phyloP scores from a whole-genome alignment of 2,888 invertebrate genomes.

The Protonemura montana region DNA sequence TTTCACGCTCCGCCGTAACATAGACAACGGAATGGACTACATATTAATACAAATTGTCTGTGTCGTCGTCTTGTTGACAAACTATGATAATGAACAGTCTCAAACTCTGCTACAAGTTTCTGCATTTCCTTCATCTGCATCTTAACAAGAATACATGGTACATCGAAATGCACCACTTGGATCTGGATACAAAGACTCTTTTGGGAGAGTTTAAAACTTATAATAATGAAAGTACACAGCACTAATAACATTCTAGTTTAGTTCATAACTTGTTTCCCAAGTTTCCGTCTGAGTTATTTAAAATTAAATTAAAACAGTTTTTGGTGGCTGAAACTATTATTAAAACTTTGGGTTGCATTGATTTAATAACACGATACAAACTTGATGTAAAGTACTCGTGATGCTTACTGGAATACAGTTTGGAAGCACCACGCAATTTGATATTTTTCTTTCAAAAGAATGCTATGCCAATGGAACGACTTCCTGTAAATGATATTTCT shows the following conservation, averaged over 20 bases:
- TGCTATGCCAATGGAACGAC: too few relatives aligned
- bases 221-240: neutral
- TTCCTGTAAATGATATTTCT: too few relatives aligned
- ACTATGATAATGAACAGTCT: neutral
- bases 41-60: neutral
- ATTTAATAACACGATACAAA: too few relatives aligned
- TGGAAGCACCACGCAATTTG: too few relatives aligned
- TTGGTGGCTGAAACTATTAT: neutral
- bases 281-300: neutral
- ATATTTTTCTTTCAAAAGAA: too few relatives aligned
- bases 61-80: neutral
- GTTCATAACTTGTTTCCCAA: neutral
- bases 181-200: neutral
- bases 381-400: too few relatives aligned
- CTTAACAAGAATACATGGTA: neutral
- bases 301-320: neutral
- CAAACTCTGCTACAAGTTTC: neutral
- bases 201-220: neutral
- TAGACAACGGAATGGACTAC: neutral
- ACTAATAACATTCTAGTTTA: neutral
- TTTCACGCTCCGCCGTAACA: neutral
- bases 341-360: neutral
- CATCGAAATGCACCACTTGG: neutral
- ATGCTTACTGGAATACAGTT: too few relatives aligned
- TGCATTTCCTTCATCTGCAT: neutral